Conservation (phyloP, 2,797 vertebrate genomes). For the Brotula barbata region DNA sequence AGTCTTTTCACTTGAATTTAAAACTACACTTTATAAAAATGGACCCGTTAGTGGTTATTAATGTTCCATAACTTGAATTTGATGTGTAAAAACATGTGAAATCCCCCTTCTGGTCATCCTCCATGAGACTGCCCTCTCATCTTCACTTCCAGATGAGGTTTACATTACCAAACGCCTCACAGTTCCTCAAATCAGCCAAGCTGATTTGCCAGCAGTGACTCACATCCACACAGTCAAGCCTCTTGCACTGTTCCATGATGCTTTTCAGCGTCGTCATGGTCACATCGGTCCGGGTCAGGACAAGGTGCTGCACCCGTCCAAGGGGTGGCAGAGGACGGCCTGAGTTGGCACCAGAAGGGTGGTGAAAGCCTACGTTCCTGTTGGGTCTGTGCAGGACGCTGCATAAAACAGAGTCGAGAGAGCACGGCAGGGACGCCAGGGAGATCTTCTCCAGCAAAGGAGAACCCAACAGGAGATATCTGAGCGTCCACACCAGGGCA, state of each 20-base stretch:
- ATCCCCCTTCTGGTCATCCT: not conserved
- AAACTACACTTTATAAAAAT: too few species aligned
- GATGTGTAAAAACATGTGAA: too few species aligned
- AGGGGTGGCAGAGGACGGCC: slow-evolving; percentile 35
- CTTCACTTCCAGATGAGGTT: slow-evolving; percentile 48
- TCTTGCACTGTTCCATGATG: slow-evolving; percentile 54
- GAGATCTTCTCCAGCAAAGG: slow-evolving; percentile 71
- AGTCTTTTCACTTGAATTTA: too few species aligned
- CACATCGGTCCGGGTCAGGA: slow-evolving; percentile 70
- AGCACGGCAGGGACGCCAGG: slow-evolving; percentile 75
- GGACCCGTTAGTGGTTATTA: too few species aligned
- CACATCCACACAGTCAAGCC: slow-evolving; percentile 67
- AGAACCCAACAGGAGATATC: slow-evolving; percentile 69
- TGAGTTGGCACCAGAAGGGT: not conserved
- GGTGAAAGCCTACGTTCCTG: not conserved
- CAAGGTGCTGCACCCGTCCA: slow-evolving; percentile 44
- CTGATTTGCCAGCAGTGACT: slow-evolving; percentile 75
- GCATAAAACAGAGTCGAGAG: slow-evolving; percentile 69
- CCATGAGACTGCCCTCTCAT: not conserved
- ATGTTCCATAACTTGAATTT: too few species aligned
- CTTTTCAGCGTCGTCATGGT: slow-evolving; percentile 53
- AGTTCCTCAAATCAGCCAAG: slow-evolving; percentile 16
- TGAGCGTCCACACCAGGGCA: slow-evolving; percentile 67
- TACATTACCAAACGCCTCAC: slow-evolving; percentile 14
- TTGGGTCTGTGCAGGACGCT: slow-evolving; percentile 31